Conservation (phyloP, 2,888 invertebrate genomes). For the Orthonychiurus folsomi region DNA sequence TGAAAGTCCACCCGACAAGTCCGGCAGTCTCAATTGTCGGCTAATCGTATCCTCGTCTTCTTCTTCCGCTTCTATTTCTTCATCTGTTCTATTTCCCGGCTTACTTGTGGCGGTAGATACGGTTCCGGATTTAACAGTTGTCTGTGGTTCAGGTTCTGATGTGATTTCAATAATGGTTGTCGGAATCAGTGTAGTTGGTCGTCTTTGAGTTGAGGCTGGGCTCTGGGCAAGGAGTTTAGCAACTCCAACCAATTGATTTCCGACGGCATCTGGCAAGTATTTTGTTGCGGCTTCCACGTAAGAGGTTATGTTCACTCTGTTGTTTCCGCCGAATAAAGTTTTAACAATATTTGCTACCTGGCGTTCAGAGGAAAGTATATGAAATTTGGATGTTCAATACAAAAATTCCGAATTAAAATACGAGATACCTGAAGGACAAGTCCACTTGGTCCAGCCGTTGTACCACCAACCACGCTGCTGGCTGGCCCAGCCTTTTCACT, state of each 20-base stretch:
- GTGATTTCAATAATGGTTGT: background rate
- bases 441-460: constrained; percentile 8
- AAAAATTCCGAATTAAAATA: background rate
- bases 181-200: constrained; percentile 11
- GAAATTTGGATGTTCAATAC: background rate
- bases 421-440: constrained; percentile 15
- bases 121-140: background rate
- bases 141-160: background rate
- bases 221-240: constrained; percentile 31
- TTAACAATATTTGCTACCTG: constrained; percentile 33
- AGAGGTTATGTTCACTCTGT: constrained; percentile 32
- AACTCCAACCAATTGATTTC: constrained; percentile 29
- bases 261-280: constrained; percentile 32
- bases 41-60: constrained; percentile 13
- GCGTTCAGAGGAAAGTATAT: too few species aligned
- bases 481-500: background rate
- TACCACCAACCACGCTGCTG: constrained; percentile 3
- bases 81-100: constrained; percentile 9
- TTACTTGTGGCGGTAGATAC: constrained; percentile 4
- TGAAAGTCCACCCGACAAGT: constrained; percentile 12
- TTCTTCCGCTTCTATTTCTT: constrained; percentile 23
- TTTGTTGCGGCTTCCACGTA: constrained; percentile 32
- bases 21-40: constrained; percentile 4
- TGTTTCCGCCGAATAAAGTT: constrained; percentile 36
- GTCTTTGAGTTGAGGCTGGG: constrained; percentile 22